These are phyloP conservation scores for Danio aesculapii DNA, from an alignment of 2,797 vertebrate genomes.

Conservation along the genomic window DNA sequence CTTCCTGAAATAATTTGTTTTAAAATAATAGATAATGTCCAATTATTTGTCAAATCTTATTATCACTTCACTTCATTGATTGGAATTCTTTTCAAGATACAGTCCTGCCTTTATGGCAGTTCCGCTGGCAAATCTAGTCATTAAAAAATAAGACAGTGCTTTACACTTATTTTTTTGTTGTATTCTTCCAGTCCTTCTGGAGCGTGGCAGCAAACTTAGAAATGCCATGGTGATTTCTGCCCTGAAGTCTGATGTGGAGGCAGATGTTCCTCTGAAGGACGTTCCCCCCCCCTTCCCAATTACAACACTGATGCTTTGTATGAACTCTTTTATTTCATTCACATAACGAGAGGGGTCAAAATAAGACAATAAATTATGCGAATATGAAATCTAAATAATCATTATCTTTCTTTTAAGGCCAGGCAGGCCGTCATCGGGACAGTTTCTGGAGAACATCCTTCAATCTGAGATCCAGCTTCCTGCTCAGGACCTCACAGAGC, in stretches of 20 bases:
- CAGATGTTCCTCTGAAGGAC: conserved; percentile 75
- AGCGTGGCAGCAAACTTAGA: conserved; percentile 91
- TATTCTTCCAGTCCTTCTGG: conserved; percentile 83
- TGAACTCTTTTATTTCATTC: background rate
- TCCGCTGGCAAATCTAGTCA: background rate
- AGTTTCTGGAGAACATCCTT: conserved; percentile 75
- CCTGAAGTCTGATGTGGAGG: conserved; percentile 80
- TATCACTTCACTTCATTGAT: background rate
- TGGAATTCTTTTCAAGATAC: background rate
- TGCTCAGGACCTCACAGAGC: conserved; percentile 60
- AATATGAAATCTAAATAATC: background rate
- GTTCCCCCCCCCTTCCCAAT: conserved; percentile 67
- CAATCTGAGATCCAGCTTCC: conserved; percentile 62
- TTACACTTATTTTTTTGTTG: background rate
- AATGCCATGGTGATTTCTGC: conserved; percentile 91
- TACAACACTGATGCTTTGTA: conserved; percentile 69
- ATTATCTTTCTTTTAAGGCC: conserved; percentile 62
- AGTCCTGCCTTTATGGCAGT: background rate
- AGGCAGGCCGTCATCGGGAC: conserved; percentile 62
- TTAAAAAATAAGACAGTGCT: background rate
- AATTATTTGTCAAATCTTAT: background rate
- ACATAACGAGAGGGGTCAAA: background rate
- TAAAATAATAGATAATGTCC: background rate
- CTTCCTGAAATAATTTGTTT: background rate
- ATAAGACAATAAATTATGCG: background rate